Percentiles rank a stretch among this genome's conserved stretches.
Evolutionary conservation across 2,888 invertebrate genomes (phyloP).

Genomic region (Harpalus rubripes): DNA sequence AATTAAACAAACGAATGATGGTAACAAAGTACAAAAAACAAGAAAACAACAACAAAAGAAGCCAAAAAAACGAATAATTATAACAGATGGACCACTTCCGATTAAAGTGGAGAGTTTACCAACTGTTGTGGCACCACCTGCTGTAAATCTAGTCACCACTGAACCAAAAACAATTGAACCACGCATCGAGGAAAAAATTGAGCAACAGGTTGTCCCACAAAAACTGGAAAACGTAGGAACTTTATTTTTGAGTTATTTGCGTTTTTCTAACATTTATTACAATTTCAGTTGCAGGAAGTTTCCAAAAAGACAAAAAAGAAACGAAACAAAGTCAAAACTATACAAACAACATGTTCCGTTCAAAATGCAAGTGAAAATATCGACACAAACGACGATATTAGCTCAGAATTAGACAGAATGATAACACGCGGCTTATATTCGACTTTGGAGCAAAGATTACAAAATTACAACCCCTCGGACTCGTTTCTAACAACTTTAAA

Average conservation of each 20-base stretch:
- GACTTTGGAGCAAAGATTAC: conserved; percentile 75
- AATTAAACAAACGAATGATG: neutral
- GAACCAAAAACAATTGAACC: too few species aligned
- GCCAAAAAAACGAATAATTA: conserved; percentile 71
- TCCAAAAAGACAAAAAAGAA: neutral
- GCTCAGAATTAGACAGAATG: conserved; percentile 75
- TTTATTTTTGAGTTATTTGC: neutral
- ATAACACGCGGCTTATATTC: conserved; percentile 76
- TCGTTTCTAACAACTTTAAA: conserved; percentile 45
- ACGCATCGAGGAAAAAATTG: too few species aligned
- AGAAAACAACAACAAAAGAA: conserved; percentile 19
- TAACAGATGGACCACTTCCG: conserved; percentile 71
- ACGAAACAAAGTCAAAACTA: conserved; percentile 14
- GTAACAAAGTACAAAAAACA: conserved; percentile 39
- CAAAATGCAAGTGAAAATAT: conserved; percentile 43
- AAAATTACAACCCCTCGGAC: conserved; percentile 71
- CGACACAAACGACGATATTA: conserved; percentile 73
- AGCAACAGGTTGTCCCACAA: too few species aligned
- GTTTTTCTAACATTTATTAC: neutral
- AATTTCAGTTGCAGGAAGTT: neutral
- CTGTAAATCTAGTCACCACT: neutral
- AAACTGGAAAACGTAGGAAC: neutral
- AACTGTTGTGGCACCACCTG: neutral
- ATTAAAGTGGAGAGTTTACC: neutral
- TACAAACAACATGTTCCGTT: too few species aligned